Percentiles rank a stretch among this genome's conserved stretches.
Conservation (phyloP, 1,140 invertebrate genomes). For the Capitella teleta region DNA sequence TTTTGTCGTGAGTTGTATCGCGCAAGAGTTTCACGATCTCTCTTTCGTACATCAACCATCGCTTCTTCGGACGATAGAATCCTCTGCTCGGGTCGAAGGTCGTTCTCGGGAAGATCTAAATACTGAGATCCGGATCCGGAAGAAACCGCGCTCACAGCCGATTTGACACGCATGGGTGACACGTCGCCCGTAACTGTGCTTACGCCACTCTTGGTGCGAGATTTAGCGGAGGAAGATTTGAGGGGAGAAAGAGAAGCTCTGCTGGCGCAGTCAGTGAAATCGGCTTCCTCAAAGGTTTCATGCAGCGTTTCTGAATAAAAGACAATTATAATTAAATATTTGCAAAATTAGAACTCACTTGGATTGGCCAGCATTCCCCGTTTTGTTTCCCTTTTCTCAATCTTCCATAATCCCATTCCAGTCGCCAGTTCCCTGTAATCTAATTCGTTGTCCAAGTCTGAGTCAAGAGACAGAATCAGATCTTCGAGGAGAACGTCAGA, state of each 20-base stretch:
- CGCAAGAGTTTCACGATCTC: conserved; percentile 7
- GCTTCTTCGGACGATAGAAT: conserved; percentile 27
- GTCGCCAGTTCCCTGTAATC: conserved; percentile 30
- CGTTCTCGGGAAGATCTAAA: conserved; percentile 22
- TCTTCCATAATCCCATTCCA: conserved; percentile 23
- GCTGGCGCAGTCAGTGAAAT: not conserved
- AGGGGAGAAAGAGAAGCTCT: too few species aligned
- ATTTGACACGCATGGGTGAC: conserved; percentile 1
- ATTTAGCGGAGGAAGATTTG: too few species aligned
- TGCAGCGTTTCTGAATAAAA: too few species aligned
- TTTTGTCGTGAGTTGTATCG: too few species aligned
- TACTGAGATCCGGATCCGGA: conserved; percentile 16
- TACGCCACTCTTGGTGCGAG: not conserved
- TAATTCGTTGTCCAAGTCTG: conserved; percentile 26
- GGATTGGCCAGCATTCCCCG: not conserved
- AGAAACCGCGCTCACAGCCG: not conserved
- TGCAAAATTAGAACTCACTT: too few species aligned
- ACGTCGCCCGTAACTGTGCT: not conserved
- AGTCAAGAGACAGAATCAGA: conserved; percentile 31
- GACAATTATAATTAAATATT: too few species aligned
- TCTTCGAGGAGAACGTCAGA: conserved; percentile 28
- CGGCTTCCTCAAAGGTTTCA: too few species aligned
- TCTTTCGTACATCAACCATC: conserved; percentile 28
- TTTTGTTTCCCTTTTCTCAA: conserved; percentile 21
- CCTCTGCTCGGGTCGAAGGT: conserved; percentile 21